These are phyloP conservation scores for Cyaniris semiargus DNA, from an alignment of 2,888 invertebrate species.

Conservation along the genomic window DNA sequence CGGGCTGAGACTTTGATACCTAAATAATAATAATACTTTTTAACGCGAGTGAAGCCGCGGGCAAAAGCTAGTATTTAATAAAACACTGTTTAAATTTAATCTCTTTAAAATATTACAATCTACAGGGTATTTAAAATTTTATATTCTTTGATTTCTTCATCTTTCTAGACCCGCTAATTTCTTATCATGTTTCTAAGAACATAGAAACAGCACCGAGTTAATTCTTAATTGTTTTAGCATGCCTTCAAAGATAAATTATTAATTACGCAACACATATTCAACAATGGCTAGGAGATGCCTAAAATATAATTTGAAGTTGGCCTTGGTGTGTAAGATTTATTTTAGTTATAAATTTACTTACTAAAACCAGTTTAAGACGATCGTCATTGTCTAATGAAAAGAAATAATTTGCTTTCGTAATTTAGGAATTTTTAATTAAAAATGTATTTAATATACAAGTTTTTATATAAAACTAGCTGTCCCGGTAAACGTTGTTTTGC, in stretches of 20 bases:
- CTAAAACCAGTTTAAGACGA: neutral
- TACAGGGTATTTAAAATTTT: neutral
- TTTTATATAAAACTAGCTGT: neutral
- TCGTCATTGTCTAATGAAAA: constrained; percentile 1
- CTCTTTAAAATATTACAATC: neutral
- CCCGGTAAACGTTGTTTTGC: too few relatives aligned
- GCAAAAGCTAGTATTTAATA: too few relatives aligned
- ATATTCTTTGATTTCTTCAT: neutral
- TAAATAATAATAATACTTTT: too few relatives aligned
- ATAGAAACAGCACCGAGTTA: neutral
- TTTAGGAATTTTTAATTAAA: neutral
- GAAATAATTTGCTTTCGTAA: neutral
- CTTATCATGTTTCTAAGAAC: neutral
- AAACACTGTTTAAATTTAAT: neutral
- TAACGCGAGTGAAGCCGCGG: too few relatives aligned
- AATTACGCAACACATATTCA: neutral
- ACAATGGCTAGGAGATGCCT: neutral
- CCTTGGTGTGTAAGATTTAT: neutral
- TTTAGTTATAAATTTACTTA: neutral
- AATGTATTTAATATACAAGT: neutral
- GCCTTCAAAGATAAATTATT: neutral
- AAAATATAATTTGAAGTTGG: neutral
- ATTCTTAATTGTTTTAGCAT: constrained; percentile 10
- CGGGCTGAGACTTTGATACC: too few relatives aligned
- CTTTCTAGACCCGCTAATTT: neutral